These are phyloP conservation scores for Actias luna DNA, from an alignment of 2,888 invertebrate genomes.

Conservation along the genomic window DNA sequence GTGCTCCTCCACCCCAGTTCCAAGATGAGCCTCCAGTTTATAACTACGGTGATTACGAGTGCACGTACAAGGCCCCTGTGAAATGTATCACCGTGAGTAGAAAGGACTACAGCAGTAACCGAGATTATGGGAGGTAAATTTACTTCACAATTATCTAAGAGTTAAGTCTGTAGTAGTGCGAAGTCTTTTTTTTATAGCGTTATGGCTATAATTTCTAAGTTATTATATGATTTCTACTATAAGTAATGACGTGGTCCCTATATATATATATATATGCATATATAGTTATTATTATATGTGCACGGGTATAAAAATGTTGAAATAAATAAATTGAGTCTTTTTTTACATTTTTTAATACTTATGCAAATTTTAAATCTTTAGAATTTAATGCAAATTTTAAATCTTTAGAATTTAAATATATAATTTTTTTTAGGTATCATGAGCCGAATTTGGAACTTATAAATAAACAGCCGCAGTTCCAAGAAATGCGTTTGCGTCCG, in stretches of 20 bases:
- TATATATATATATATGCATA: no score
- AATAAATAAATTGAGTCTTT: no score
- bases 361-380: no score
- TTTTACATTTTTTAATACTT: no score
- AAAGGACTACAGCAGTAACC: conserved; percentile 55
- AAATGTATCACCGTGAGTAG: conserved; percentile 59
- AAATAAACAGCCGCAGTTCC: conserved; percentile 68
- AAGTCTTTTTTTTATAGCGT: no score
- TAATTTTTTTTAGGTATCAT: conserved; percentile 57
- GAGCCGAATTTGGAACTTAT: conserved; percentile 64
- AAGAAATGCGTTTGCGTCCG: conserved; percentile 57
- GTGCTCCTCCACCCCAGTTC: conserved; percentile 77
- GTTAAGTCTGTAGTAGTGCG: no score
- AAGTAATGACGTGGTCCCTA: no score
- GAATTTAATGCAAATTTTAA: no score
- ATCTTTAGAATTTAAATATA: not conserved
- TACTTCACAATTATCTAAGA: not conserved
- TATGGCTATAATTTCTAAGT: not conserved
- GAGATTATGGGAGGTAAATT: conserved; percentile 60
- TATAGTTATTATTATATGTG: no score
- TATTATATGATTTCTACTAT: no score
- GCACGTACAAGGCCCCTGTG: conserved; percentile 59
- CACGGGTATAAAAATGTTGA: no score
- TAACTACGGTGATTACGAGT: conserved; percentile 70
- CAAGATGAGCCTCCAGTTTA: conserved; percentile 70